Percentiles rank a stretch among this genome's conserved stretches.
Evolutionary conservation across 2,797 vertebrate genomes (phyloP).

Genomic region (Halcyon chelicuti): DNA sequence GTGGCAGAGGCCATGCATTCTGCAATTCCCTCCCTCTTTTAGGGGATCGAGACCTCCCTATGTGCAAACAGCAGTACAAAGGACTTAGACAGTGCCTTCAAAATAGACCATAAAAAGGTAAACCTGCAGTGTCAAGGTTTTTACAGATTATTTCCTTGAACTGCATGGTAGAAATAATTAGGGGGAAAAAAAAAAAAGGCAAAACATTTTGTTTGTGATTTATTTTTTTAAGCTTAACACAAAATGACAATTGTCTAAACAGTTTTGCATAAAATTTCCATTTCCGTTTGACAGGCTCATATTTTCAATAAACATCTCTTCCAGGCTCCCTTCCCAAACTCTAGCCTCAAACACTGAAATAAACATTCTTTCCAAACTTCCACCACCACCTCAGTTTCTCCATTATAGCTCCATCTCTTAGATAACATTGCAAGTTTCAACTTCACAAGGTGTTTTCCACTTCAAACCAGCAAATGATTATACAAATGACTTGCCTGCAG

Average conservation of each 20-base stretch:
- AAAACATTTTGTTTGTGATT: background rate
- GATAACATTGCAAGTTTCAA: background rate
- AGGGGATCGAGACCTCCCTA: rapidly evolving
- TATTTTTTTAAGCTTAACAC: background rate
- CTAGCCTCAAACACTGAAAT: background rate
- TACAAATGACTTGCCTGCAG: background rate
- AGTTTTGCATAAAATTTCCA: conserved; percentile 30
- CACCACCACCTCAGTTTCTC: background rate
- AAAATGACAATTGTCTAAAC: conserved; percentile 6
- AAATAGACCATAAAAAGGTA: background rate
- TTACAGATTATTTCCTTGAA: background rate
- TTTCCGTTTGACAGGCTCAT: conserved; percentile 26
- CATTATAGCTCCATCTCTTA: background rate
- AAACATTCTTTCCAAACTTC: conserved; percentile 24
- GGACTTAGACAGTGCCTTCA: rapidly evolving
- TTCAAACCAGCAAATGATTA: conserved; percentile 6
- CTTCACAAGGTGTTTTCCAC: conserved; percentile 33
- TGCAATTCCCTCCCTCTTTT: rapidly evolving
- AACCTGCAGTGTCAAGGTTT: background rate
- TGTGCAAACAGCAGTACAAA: rapidly evolving
- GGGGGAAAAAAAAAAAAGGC: background rate
- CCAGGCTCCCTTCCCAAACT: background rate
- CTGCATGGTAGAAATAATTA: background rate
- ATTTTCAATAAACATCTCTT: conserved; percentile 21
- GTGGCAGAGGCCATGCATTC: rapidly evolving